Percentiles rank a stretch among this genome's conserved stretches.
Evolutionary conservation across 1,140 invertebrate genomes (phyloP).

Genomic region (Piezodorus guildinii): DNA sequence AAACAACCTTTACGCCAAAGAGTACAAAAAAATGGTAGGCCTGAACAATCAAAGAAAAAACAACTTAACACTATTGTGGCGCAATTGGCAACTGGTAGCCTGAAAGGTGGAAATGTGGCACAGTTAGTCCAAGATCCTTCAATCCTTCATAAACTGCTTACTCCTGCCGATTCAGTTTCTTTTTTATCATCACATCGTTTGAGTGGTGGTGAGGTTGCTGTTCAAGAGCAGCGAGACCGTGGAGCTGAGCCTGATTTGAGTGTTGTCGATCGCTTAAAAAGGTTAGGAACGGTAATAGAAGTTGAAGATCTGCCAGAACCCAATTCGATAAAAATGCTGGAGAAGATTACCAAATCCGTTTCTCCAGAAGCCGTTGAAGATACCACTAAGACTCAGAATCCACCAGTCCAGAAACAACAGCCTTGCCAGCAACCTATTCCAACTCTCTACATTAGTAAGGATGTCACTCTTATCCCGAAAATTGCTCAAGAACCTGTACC

Average conservation of each 20-base stretch:
- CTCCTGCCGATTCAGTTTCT: background rate
- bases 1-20: background rate
- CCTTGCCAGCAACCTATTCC: background rate
- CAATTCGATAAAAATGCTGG: constrained; percentile 11
- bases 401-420: background rate
- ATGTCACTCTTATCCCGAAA: constrained; percentile 6
- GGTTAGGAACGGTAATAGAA: constrained; percentile 28
- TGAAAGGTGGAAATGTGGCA: background rate
- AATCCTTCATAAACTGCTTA: background rate
- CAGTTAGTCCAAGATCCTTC: background rate
- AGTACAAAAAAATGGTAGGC: background rate
- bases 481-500: background rate
- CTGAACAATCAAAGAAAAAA: background rate
- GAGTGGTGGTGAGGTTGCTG: background rate
- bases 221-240: background rate
- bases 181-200: background rate
- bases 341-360: constrained; percentile 19
- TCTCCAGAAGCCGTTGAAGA: background rate
- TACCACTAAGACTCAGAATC: background rate
- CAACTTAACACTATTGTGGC: constrained; percentile 3
- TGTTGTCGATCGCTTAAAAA: constrained; percentile 27
- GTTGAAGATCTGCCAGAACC: constrained; percentile 22
- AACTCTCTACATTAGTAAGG: background rate
- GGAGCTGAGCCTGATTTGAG: constrained; percentile 1
- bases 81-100: background rate